A percentile compares a stretch with the other conserved stretches of the same genome.
Conservation (phyloP, 1,140 invertebrate species). For the Lasaia peninsularis region DNA sequence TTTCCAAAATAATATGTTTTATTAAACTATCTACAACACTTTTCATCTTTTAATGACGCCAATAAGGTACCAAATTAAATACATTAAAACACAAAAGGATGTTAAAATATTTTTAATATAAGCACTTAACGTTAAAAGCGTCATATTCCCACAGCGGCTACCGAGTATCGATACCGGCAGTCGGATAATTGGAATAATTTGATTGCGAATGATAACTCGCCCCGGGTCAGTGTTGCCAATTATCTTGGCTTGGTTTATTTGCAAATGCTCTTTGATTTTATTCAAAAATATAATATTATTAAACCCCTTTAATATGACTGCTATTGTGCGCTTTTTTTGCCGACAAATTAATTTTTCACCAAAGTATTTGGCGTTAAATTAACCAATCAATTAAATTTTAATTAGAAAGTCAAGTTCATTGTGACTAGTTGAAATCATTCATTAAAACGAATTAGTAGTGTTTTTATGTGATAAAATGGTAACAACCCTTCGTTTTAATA, state of each 20-base stretch:
- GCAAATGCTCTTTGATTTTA: conserved; percentile 9
- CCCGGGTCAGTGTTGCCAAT: conserved; percentile 7
- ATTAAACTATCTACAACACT: too few relatives aligned
- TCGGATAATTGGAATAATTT: conserved; percentile 11
- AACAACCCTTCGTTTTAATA: too few relatives aligned
- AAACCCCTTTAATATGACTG: neutral
- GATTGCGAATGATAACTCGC: conserved; percentile 7
- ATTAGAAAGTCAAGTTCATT: too few relatives aligned
- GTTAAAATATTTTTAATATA: conserved; percentile 1
- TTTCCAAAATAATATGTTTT: too few relatives aligned
- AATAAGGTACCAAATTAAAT: neutral
- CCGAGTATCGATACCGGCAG: conserved; percentile 8
- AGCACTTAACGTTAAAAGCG: conserved; percentile 7
- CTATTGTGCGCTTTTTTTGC: too few relatives aligned
- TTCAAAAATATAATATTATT: neutral
- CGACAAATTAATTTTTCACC: too few relatives aligned
- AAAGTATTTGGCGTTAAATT: too few relatives aligned
- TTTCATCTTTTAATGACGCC: neutral
- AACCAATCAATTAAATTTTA: too few relatives aligned
- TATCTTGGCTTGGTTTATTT: conserved; percentile 5
- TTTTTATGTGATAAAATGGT: too few relatives aligned
- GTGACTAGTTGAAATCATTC: too few relatives aligned
- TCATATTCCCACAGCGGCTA: conserved; percentile 6
- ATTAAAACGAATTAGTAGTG: too few relatives aligned
- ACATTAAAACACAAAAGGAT: neutral